Percentiles rank a stretch among this genome's conserved stretches.
Evolutionary conservation across 2,888 invertebrate genomes (phyloP).

Genomic region (Pyrocoelia pectoralis): DNA sequence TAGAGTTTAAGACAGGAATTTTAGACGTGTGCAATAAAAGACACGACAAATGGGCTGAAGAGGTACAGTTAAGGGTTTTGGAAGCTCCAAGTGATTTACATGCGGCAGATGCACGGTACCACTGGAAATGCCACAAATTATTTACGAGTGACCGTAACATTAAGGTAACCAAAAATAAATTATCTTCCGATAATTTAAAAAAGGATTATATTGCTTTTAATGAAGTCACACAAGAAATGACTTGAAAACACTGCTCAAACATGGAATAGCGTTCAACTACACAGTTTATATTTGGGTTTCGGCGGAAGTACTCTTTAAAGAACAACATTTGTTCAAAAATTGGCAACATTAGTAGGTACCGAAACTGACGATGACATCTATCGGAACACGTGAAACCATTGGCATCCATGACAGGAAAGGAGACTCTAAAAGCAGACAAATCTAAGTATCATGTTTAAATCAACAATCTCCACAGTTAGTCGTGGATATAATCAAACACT

Average conservation of each 20-base stretch:
- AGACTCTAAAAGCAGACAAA: background rate
- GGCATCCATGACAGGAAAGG: background rate
- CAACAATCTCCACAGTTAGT: no score
- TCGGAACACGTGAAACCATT: background rate
- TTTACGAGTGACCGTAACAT: slow-evolving; percentile 1
- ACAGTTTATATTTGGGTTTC: slow-evolving; percentile 7
- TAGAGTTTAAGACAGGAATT: background rate
- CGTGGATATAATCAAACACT: background rate
- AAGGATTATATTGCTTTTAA: background rate
- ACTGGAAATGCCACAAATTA: background rate
- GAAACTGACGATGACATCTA: slow-evolving; percentile 9
- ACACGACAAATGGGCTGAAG: background rate
- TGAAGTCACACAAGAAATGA: slow-evolving; percentile 8
- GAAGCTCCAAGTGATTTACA: background rate
- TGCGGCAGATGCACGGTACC: background rate
- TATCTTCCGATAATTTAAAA: background rate
- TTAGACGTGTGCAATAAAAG: background rate
- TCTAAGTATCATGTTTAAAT: slow-evolving; percentile 5
- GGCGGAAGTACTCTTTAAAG: background rate
- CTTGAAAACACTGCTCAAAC: background rate
- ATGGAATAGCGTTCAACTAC: slow-evolving; percentile 9
- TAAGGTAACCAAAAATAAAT: background rate
- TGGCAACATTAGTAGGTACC: background rate
- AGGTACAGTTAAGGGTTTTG: background rate
- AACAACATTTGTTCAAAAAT: slow-evolving; percentile 1